Conservation (phyloP, 2,113 vertebrate genomes). For the Entomyzon cyanotis region DNA sequence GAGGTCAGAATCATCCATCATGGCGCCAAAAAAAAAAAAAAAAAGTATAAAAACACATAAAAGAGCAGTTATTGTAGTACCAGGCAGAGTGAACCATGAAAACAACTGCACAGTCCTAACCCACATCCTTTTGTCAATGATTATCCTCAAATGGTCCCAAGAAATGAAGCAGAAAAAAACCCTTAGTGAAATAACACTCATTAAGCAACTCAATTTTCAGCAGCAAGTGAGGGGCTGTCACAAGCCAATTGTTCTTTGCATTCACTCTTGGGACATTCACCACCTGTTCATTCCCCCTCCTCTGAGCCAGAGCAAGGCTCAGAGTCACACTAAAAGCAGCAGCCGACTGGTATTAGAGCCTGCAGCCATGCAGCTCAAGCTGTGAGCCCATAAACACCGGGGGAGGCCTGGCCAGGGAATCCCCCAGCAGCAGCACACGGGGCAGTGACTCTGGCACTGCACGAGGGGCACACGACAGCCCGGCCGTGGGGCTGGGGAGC, state of each 20-base stretch:
- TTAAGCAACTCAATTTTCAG: constrained; percentile 36
- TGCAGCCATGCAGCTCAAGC: background rate
- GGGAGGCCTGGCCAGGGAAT: rapidly evolving
- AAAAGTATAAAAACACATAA: background rate
- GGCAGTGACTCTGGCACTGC: rapidly evolving
- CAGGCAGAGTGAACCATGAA: background rate
- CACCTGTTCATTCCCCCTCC: constrained; percentile 10
- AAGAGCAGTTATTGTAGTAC: background rate
- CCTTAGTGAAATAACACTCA: constrained; percentile 2
- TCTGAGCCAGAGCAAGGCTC: background rate
- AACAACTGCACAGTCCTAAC: background rate
- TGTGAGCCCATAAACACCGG: rapidly evolving
- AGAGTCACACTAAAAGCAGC: background rate
- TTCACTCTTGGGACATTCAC: background rate
- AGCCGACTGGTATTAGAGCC: background rate
- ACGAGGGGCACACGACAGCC: rapidly evolving
- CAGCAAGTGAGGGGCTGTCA: background rate
- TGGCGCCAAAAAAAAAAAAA: background rate
- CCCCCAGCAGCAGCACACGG: rapidly evolving
- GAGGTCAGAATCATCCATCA: background rate
- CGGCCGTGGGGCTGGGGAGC: no score
- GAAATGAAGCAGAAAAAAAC: constrained; percentile 51
- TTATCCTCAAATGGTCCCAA: background rate
- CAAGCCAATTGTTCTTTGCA: background rate
- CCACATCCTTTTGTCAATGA: background rate